Base-by-base conservation (phyloP, 2,797 vertebrate genomes). In the Tauraco hartlaubi region DNA sequence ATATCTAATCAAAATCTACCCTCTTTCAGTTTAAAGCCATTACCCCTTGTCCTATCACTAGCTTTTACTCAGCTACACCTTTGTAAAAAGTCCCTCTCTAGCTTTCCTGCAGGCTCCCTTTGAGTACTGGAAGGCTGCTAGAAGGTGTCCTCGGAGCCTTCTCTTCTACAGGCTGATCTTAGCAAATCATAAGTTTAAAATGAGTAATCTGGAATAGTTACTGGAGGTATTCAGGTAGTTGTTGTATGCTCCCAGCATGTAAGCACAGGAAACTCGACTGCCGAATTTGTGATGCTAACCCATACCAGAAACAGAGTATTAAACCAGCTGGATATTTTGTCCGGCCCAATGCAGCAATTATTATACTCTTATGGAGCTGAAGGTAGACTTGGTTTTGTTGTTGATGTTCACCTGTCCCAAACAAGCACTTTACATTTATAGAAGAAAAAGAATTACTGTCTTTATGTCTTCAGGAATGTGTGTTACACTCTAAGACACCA, bases 191-290 rank as follows among this genome's bases (percentile, higher is more conserved):
- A 31, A 7, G 17, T 44, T 93, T 68, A 33, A 92, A 84, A 63
- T n/a, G 21, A 85, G 22, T 49, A 29, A 28, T 59, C 21, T 66
- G 62, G 15, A 43, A 56, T 6, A 69, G 29, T 48, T 23, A 49
- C 17, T 44, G 37, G n/a, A 82, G 26, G 6, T 73, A 33, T 66
- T 85, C 43, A 84, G 15, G 26, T 72, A 21, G 14, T 3, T 58
- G 17, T 9, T 6, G 1, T 46, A 12, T 22, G 5, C 8, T 81
- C 4, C 23, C 51, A 86, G 15, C 2, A 4, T 2, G 0, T 33
- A 80, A 63, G 5, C 13, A 54, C 19, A 22, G 26, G 23, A 64
- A 75, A 75, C 15, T 18, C 2, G 2, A 25, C 41, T 64, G 37
- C 16, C 35, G 33, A 77, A 77, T 22, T 67, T 0, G 0, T 35